Conservation (phyloP, 2,797 vertebrate genomes). For the Falco columbarius region DNA sequence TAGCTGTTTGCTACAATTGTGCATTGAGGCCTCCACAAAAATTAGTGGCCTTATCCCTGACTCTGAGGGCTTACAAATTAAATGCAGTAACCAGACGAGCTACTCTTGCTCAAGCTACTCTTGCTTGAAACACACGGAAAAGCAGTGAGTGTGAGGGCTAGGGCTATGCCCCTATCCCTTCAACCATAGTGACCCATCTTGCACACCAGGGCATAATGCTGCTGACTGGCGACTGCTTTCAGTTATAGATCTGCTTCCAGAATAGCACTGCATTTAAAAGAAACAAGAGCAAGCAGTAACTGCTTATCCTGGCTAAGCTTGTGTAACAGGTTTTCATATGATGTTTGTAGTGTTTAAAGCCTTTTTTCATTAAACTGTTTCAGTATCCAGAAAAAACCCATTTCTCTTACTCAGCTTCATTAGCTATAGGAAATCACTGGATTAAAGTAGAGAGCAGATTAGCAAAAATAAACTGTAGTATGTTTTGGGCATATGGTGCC, state of each 20-base stretch:
- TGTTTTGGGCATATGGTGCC: slow-evolving; percentile 45
- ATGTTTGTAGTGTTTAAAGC: neutral
- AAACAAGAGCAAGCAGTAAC: neutral
- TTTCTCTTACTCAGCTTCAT: slow-evolving; percentile 42
- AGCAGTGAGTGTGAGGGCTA: neutral
- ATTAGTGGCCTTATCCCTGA: neutral
- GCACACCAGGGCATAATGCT: fast-evolving
- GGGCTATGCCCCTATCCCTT: neutral
- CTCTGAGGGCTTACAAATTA: neutral
- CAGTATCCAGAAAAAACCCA: neutral
- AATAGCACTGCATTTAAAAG: neutral
- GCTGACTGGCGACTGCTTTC: neutral
- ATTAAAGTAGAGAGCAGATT: slow-evolving; percentile 63
- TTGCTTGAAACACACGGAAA: neutral
- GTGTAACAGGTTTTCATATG: slow-evolving; percentile 16
- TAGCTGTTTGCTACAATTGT: neutral
- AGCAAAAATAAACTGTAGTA: slow-evolving; percentile 48
- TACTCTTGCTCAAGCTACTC: neutral
- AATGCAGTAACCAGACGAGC: neutral
- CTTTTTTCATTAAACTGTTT: slow-evolving; percentile 9
- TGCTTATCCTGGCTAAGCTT: slow-evolving; percentile 8
- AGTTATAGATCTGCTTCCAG: neutral
- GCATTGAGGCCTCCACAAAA: neutral
- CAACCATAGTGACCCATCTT: neutral
- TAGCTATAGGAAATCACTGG: slow-evolving; percentile 48